These are phyloP conservation scores for Fulica atra DNA, from an alignment of 2,113 vertebrate genomes.

Conservation along the genomic window DNA sequence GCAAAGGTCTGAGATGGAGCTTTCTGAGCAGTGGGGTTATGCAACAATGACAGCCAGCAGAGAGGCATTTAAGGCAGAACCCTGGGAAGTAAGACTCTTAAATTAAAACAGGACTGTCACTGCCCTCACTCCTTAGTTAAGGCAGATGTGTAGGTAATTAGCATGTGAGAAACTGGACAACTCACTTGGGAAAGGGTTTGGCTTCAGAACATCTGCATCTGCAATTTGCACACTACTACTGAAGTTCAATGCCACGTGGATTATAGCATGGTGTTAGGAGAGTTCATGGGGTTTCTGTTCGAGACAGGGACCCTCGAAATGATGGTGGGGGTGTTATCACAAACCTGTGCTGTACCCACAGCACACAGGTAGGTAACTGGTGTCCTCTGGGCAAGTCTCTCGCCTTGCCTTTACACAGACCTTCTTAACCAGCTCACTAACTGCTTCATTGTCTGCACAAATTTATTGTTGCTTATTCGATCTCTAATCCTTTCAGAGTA, in stretches of 20 bases:
- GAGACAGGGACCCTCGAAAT: background rate
- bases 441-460: slow-evolving; percentile 74
- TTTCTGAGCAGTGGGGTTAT: accelerated
- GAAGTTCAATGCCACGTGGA: accelerated
- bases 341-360: background rate
- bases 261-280: background rate
- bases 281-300: background rate
- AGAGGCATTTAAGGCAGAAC: background rate
- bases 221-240: background rate
- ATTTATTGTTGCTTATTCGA: slow-evolving; percentile 49
- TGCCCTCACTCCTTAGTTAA: background rate
- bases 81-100: background rate
- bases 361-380: accelerated
- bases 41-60: background rate
- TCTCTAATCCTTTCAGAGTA: slow-evolving; percentile 74
- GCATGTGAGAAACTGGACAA: background rate
- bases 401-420: background rate
- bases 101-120: background rate
- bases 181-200: accelerated
- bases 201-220: background rate
- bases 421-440: slow-evolving; percentile 68
- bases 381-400: background rate
- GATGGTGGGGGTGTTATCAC: background rate
- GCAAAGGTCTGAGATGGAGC: background rate
- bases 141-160: accelerated